These are phyloP conservation scores for Lepidocolaptes lacrymiger DNA, from an alignment of 2,797 vertebrate species.

Conservation along the genomic window DNA sequence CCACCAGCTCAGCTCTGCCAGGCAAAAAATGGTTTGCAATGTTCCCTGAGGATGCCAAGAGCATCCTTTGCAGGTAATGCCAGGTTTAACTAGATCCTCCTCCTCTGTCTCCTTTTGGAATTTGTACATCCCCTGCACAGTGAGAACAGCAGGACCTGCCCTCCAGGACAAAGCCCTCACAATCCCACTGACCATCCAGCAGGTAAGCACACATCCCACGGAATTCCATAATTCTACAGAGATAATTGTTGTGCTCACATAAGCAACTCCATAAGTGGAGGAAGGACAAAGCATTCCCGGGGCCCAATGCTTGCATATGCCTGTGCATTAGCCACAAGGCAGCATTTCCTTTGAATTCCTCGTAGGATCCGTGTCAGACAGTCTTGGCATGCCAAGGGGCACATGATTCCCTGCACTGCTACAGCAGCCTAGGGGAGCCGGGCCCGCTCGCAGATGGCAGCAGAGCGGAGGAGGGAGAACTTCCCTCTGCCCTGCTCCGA, in stretches of 20 bases:
- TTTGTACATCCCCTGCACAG: background rate
- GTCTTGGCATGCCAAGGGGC: background rate
- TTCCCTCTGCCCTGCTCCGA: accelerated
- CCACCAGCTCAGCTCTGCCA: background rate
- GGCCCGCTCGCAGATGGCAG: background rate
- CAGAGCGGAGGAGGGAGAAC: accelerated
- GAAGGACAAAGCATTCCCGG: background rate
- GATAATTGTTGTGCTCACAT: accelerated
- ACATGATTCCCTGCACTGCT: background rate
- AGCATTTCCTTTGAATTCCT: background rate
- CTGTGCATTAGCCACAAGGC: background rate
- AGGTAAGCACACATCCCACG: accelerated
- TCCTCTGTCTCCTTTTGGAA: background rate
- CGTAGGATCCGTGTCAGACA: background rate
- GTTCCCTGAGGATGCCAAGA: background rate
- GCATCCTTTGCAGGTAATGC: background rate
- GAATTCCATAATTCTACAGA: accelerated
- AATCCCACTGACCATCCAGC: accelerated
- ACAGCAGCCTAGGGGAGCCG: background rate
- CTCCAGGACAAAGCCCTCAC: background rate
- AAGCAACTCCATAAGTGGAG: accelerated
- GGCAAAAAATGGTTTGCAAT: background rate
- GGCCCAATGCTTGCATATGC: background rate
- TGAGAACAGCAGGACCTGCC: background rate
- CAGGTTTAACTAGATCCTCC: background rate